phyloP scores from a whole-genome alignment of 2,113 vertebrate species.

The Poicephalus meyeri region DNA sequence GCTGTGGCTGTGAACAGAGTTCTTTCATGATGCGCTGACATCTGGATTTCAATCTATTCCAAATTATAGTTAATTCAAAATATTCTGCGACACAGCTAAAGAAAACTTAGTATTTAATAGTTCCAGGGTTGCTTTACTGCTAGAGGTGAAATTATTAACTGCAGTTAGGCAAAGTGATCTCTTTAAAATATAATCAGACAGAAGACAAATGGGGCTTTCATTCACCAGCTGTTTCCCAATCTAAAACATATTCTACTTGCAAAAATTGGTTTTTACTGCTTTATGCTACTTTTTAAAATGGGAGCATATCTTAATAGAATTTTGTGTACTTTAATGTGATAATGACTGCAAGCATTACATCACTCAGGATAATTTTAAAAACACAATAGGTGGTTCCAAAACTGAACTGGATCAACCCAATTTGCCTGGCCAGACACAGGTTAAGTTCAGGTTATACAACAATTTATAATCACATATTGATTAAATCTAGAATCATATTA shows the following conservation, averaged over 20 bases:
- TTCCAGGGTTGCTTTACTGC: neutral
- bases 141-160: neutral
- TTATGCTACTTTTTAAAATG: neutral
- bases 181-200: neutral
- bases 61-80: neutral
- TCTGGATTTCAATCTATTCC: neutral
- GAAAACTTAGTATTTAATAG: neutral
- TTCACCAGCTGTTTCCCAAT: neutral
- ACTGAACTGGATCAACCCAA: neutral
- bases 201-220: slow-evolving; percentile 20
- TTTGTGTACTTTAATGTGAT: neutral
- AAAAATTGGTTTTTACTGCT: neutral
- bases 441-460: neutral
- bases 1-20: neutral
- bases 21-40: neutral
- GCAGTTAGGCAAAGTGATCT: neutral
- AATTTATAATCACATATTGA: neutral
- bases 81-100: neutral
- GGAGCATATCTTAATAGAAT: neutral
- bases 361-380: neutral
- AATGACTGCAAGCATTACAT: neutral
- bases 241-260: neutral
- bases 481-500: neutral
- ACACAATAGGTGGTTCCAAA: neutral
- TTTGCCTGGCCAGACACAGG: neutral